Evolutionary conservation across 2,113 vertebrate genomes (phyloP).

Genomic region (Ochotona curzoniae): DNA sequence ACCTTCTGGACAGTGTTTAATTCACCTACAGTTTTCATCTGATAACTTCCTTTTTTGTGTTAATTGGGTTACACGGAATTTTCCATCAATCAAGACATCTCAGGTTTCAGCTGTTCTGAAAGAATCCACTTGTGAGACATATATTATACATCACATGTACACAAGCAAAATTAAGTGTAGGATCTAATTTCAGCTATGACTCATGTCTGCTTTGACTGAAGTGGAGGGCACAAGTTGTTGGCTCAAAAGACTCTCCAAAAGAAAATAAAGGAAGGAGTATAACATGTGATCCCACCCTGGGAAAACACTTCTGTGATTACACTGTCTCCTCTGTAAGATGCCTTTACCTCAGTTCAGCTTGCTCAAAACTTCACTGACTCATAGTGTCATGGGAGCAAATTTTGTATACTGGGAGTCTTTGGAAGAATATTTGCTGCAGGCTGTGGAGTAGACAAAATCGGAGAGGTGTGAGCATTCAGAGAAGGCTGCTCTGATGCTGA

Average conservation of each 20-base stretch:
- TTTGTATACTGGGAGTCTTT: neutral
- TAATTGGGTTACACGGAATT: slow-evolving; percentile 75
- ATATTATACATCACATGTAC: slow-evolving; percentile 48
- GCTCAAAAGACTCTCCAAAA: slow-evolving; percentile 34
- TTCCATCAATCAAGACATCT: slow-evolving; percentile 71
- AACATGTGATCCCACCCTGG: no score
- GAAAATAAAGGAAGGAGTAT: neutral
- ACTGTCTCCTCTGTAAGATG: neutral
- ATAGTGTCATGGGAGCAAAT: neutral
- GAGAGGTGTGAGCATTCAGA: neutral
- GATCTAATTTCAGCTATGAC: slow-evolving; percentile 61
- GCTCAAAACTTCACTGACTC: neutral
- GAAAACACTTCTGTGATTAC: no score
- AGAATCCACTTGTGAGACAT: slow-evolving; percentile 66
- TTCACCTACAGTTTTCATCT: slow-evolving; percentile 67
- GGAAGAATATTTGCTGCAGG: neutral
- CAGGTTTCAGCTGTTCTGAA: slow-evolving; percentile 68
- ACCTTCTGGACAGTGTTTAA: slow-evolving; percentile 59
- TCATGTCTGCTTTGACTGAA: slow-evolving; percentile 62
- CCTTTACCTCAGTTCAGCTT: neutral
- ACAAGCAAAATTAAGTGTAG: slow-evolving; percentile 64
- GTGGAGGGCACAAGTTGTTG: neutral
- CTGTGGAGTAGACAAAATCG: neutral
- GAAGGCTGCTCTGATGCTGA: neutral
- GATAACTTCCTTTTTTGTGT: slow-evolving; percentile 57